Base-by-base conservation (phyloP, 1,140 invertebrate genomes). In the Heliothis virescens region DNA sequence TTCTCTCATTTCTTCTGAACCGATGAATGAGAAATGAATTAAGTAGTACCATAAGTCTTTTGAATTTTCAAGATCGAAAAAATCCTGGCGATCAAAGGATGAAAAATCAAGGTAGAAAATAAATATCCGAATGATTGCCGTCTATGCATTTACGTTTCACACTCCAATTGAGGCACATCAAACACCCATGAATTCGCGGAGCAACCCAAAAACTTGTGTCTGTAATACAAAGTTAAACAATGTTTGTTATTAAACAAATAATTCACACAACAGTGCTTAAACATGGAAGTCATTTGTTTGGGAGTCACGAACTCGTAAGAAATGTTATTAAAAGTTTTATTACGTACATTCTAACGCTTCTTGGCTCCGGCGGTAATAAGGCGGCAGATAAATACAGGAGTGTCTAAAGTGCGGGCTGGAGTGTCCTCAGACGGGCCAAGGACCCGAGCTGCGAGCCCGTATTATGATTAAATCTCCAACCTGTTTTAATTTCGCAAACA, bases 321-420 rank as follows among this genome's bases (percentile, higher is more conserved):
- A 52, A 53, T 65, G 26, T 65, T 65, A 63, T 65, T 76, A 65
- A 53, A 65, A 76, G 26, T 76, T 76, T 65, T 53, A 75, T 75
- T 50, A n/a, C 16, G 41, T 48, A 53, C 48, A 62, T 65, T 76
- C 59, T 63, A 75, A 75, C 59, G 59, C 41, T 18, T 74, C 47
- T 60, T 41, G 53, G 21, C 50, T 34, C n/a, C 48, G 74, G 21
- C 29, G 21, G 47, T 53, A 71, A 52, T 53, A 29, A 21, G 48
- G 47, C 18, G 16, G 11, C 48, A 53, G 67, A 71, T 29, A 71
- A 26, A 52, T 29, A 53, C 13, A 26, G 18, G 47, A 71, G 67
- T 48, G 55, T 62, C 26, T 60, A 75, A 75, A 60, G 57, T 62
- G 72, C 72, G 62, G 13, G 41, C 41, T 21, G 3, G 48, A 71